Evolutionary conservation across 2,113 vertebrate genomes (phyloP), one percentile per base, ranked within the genome.

Genomic region (Tor tambroides): DNA sequence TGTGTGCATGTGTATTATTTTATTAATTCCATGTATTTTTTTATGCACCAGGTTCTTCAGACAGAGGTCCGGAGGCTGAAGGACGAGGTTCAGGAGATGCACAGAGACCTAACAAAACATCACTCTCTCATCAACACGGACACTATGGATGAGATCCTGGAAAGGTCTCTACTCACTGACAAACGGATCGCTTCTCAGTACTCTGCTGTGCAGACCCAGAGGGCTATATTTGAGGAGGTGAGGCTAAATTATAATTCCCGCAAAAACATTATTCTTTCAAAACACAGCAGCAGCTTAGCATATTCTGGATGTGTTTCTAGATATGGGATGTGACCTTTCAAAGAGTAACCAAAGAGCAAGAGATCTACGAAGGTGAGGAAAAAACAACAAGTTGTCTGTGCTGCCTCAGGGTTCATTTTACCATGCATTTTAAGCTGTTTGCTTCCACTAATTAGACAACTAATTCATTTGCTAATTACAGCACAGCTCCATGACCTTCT

Each of bases 41-140:
- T 41, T 28, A 32, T 85, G 14, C n/a, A 4, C 59, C 87, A 98
- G 97, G 91, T 86, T 81, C 95, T 99, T 59, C 97, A 99, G 93
- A 92, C 85, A 0, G 97, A 98, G 90, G 94, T 96, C 41, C 97
- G 98, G 94, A 94, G 89, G 86, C 92, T 99, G 91, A 98, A 99
- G 92, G 97, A 99, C 88, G 97, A 98, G 93, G 96, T 98, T 14
- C 98, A 98, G 94, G 96, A 97, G 90, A 89, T 98, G 90, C 98
- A 98, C 91, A 94, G 96, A 0, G 97, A 98, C 90, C 95, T 99
- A 91, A 98, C 98, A 90, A 98, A 96, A 91, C 97, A 98, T 89
- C 97, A 98, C 92, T 96, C 97, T 0, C 95, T 99, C 90, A 97
- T 99, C 93, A 97, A 96, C 94, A 96, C 95, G 0, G 96, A 97